A percentile compares a stretch with the other conserved stretches of the same genome.
These are phyloP conservation scores for Aphelocoma californica DNA, from an alignment of 2,797 vertebrate genomes.

Conservation along the genomic window DNA sequence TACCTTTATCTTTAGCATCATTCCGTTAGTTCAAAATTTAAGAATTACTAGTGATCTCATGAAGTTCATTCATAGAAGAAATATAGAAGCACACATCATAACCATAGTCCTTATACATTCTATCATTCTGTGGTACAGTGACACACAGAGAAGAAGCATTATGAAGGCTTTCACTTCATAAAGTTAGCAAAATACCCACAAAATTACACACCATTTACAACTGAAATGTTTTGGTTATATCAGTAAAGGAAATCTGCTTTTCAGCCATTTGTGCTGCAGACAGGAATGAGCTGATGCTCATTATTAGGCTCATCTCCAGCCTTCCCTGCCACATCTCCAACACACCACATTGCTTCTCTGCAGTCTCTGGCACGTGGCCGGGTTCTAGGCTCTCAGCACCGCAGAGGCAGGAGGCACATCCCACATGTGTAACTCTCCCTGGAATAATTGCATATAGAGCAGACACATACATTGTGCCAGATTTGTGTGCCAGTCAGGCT, in stretches of 20 bases:
- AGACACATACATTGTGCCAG: accelerated
- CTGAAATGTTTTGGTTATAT: neutral
- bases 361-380: neutral
- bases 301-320: neutral
- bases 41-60: neutral
- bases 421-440: neutral
- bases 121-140: neutral
- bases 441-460: neutral
- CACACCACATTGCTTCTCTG: accelerated
- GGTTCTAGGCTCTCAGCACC: neutral
- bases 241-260: neutral
- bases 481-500: neutral
- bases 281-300: neutral
- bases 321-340: neutral
- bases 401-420: neutral
- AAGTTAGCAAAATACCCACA: neutral
- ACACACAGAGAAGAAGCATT: neutral
- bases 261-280: neutral
- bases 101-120: neutral
- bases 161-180: neutral
- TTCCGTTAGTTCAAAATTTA: neutral
- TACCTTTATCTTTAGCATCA: neutral
- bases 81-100: neutral
- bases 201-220: neutral
- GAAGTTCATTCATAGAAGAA: neutral